A percentile compares a stretch with the other conserved stretches of the same genome.
phyloP scores from a whole-genome alignment of 2,888 invertebrate genomes.

The Sisyra nigra region DNA sequence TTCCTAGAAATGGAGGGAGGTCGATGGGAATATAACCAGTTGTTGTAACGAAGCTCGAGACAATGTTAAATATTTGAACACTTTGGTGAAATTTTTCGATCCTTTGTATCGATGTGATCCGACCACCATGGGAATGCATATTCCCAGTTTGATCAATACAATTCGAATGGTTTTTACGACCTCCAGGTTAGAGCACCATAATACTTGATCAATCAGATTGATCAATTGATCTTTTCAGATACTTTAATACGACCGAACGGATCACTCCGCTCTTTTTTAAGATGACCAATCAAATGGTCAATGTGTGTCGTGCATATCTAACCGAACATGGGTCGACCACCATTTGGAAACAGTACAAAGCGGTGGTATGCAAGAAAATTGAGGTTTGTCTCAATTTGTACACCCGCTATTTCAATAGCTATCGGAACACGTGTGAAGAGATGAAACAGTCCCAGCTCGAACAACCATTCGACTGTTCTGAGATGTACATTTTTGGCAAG shows the following conservation, averaged over 20 bases:
- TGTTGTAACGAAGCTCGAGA: slow-evolving; percentile 71
- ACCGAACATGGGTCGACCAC: slow-evolving; percentile 50
- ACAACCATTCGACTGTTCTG: slow-evolving; percentile 65
- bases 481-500: slow-evolving; percentile 81
- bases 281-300: slow-evolving; percentile 80
- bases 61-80: slow-evolving; percentile 73
- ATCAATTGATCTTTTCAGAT: slow-evolving; percentile 22
- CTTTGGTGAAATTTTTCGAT: slow-evolving; percentile 69
- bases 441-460: slow-evolving; percentile 49
- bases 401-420: slow-evolving; percentile 37
- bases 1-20: slow-evolving; percentile 57
- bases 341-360: slow-evolving; percentile 61
- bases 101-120: slow-evolving; percentile 69
- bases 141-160: slow-evolving; percentile 62
- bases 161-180: slow-evolving; percentile 72
- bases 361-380: slow-evolving; percentile 52
- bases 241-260: slow-evolving; percentile 65
- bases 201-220: slow-evolving; percentile 22
- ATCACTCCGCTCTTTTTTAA: slow-evolving; percentile 66
- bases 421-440: slow-evolving; percentile 46
- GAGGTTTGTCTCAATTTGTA: slow-evolving; percentile 37
- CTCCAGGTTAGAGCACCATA: slow-evolving; percentile 36
- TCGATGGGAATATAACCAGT: slow-evolving; percentile 58
- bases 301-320: slow-evolving; percentile 62
- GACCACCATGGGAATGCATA: slow-evolving; percentile 45